Evolutionary conservation across 2,888 invertebrate species (phyloP).

Genomic region (Marronus borbonicus): DNA sequence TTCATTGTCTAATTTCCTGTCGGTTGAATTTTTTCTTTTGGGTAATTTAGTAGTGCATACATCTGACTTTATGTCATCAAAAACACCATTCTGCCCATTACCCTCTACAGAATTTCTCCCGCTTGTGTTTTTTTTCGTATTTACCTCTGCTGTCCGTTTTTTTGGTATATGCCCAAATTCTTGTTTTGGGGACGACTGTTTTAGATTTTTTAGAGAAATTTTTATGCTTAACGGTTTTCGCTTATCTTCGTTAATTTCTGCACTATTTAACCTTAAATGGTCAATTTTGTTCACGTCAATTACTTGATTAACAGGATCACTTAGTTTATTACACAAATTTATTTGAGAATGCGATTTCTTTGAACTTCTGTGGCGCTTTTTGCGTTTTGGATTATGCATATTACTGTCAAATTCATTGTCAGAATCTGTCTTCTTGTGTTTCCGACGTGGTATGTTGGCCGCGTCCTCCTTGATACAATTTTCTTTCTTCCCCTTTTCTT

Average conservation of each 20-base stretch:
- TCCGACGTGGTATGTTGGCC: not conserved
- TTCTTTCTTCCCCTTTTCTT: not conserved
- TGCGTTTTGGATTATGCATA: constrained; percentile 28
- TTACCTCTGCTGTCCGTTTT: not conserved
- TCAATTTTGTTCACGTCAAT: not conserved
- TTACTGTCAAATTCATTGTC: constrained; percentile 19
- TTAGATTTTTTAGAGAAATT: constrained; percentile 50
- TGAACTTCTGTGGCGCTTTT: constrained; percentile 33
- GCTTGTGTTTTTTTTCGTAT: constrained; percentile 4
- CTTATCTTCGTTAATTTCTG: constrained; percentile 22
- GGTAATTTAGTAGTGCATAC: not conserved
- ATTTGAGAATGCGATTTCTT: constrained; percentile 5
- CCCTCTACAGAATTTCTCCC: constrained; percentile 5
- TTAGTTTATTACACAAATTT: not conserved
- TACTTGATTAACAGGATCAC: not conserved
- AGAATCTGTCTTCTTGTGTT: constrained; percentile 33
- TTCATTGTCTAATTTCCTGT: not conserved
- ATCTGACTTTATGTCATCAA: not conserved
- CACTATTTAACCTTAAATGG: not conserved
- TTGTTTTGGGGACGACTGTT: constrained; percentile 17
- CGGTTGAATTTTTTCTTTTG: constrained; percentile 8
- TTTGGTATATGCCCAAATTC: constrained; percentile 5
- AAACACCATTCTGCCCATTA: not conserved
- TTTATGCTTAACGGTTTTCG: constrained; percentile 47
- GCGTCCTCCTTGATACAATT: not conserved